phyloP scores from a whole-genome alignment of 2,113 vertebrate species.

The Dunckerocampus dactyliophorus region DNA sequence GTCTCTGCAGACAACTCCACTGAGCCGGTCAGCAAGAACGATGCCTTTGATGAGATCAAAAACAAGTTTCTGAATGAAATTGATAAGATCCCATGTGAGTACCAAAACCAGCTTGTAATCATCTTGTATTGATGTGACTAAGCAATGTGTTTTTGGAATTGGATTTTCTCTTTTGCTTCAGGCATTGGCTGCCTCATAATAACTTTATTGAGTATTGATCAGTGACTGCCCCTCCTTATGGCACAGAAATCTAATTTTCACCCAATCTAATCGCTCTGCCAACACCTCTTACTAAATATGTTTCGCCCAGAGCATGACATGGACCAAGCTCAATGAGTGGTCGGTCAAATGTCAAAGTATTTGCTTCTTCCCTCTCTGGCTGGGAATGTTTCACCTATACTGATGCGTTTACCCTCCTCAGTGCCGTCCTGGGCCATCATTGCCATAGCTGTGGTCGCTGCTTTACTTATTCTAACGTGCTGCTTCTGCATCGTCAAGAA shows the following conservation, averaged over 20 bases:
- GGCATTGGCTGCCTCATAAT: conserved; percentile 52
- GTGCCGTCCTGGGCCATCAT: conserved; percentile 95
- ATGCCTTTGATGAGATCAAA: conserved; percentile 82
- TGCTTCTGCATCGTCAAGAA: conserved; percentile 99
- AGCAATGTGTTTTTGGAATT: conserved; percentile 34
- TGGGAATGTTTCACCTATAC: conserved; percentile 20
- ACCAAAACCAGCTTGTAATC: conserved; percentile 4
- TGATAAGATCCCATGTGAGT: conserved; percentile 91
- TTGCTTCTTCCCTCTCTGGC: conserved; percentile 27
- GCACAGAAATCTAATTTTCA: conserved; percentile 54
- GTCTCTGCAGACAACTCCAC: conserved; percentile 80
- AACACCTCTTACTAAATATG: conserved; percentile 57
- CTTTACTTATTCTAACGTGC: conserved; percentile 89
- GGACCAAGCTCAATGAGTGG: conserved; percentile 39
- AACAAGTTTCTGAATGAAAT: conserved; percentile 94
- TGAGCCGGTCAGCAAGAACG: conserved; percentile 74
- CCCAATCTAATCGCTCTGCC: conserved; percentile 54
- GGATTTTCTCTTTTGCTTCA: conserved; percentile 38
- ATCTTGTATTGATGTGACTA: conserved; percentile 14
- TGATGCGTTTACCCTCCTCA: conserved; percentile 57
- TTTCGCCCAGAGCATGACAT: conserved; percentile 45
- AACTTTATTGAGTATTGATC: conserved; percentile 67
- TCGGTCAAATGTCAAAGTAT: conserved; percentile 55
- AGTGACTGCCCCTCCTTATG: conserved; percentile 54
- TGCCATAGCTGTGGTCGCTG: conserved; percentile 87